Evolutionary conservation across 2,888 invertebrate genomes (phyloP).

Genomic region (Pseudeuparius sepicola): DNA sequence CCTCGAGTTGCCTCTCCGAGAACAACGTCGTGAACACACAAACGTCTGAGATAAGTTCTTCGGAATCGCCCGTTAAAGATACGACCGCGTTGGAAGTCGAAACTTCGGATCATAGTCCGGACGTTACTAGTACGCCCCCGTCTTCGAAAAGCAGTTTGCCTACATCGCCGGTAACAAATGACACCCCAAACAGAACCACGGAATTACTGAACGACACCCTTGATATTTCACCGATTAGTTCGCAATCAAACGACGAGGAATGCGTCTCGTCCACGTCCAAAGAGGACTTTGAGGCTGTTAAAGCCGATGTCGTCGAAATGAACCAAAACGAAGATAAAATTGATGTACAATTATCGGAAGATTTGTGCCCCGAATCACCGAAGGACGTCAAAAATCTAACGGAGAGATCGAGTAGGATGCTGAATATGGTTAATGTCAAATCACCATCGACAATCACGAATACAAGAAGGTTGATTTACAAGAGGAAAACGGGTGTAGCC

Average conservation of each 20-base stretch:
- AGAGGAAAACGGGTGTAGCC: slow-evolving; percentile 13
- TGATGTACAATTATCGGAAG: background rate
- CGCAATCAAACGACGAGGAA: slow-evolving; percentile 20
- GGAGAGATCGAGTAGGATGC: slow-evolving; percentile 19
- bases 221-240: slow-evolving; percentile 52
- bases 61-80: background rate
- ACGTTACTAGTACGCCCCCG: slow-evolving; percentile 10
- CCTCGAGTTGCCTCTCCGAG: slow-evolving; percentile 2
- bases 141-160: slow-evolving; percentile 27
- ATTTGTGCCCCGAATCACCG: background rate
- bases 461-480: slow-evolving; percentile 14
- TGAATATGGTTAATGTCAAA: slow-evolving; percentile 21
- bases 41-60: background rate
- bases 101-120: background rate
- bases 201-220: slow-evolving; percentile 49
- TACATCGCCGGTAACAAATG: slow-evolving; percentile 31
- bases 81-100: slow-evolving; percentile 2
- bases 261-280: no score
- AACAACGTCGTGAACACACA: slow-evolving; percentile 1
- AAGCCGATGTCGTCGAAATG: background rate
- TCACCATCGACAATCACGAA: slow-evolving; percentile 15
- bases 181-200: slow-evolving; percentile 37
- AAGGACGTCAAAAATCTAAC: background rate
- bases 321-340: background rate
- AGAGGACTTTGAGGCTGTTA: background rate